These are phyloP conservation scores for Aurelia sp. DNA, from an alignment of 30 jellyfish, hydroid and myxozoan species.

Conservation along the genomic window DNA sequence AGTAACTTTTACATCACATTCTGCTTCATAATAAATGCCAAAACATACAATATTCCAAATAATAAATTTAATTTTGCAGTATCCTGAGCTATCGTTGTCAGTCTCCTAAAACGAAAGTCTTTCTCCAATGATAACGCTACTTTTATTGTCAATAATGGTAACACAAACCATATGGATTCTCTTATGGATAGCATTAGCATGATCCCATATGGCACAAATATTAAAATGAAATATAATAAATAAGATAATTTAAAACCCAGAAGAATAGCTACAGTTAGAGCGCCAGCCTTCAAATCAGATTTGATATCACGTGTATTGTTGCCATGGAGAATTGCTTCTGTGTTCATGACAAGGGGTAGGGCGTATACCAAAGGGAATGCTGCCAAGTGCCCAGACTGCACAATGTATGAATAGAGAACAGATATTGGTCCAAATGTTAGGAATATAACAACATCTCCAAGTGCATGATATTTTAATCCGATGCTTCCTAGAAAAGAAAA, in stretches of 20 bases:
- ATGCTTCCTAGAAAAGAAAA: slow-evolving; percentile 68
- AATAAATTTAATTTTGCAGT: slow-evolving; percentile 87
- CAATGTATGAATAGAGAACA: slow-evolving; percentile 77
- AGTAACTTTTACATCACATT: too few relatives aligned
- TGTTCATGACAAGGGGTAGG: slow-evolving; percentile 84
- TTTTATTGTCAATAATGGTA: slow-evolving; percentile 67
- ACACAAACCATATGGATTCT: slow-evolving; percentile 40
- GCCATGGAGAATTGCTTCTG: slow-evolving; percentile 94
- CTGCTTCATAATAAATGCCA: slow-evolving; percentile 18
- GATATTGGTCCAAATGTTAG: slow-evolving; percentile 89
- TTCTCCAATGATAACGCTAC: slow-evolving; percentile 68
- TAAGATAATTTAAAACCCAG: slow-evolving; percentile 73
- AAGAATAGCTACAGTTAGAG: slow-evolving; percentile 74
- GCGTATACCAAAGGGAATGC: slow-evolving; percentile 61
- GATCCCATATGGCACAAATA: slow-evolving; percentile 76
- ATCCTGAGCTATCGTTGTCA: slow-evolving; percentile 60
- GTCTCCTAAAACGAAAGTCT: slow-evolving; percentile 56
- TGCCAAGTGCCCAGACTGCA: slow-evolving; percentile 64
- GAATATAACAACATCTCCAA: slow-evolving; percentile 86
- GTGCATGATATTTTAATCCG: slow-evolving; percentile 86
- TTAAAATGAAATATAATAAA: slow-evolving; percentile 45
- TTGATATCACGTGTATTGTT: slow-evolving; percentile 86
- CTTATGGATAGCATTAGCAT: slow-evolving; percentile 43
- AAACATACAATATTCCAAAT: slow-evolving; percentile 74
- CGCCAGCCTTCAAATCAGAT: slow-evolving; percentile 70